A percentile compares a stretch with the other conserved stretches of the same genome.
phyloP scores from a whole-genome alignment of 2,888 invertebrate species.

The Nomada goodeniana region DNA sequence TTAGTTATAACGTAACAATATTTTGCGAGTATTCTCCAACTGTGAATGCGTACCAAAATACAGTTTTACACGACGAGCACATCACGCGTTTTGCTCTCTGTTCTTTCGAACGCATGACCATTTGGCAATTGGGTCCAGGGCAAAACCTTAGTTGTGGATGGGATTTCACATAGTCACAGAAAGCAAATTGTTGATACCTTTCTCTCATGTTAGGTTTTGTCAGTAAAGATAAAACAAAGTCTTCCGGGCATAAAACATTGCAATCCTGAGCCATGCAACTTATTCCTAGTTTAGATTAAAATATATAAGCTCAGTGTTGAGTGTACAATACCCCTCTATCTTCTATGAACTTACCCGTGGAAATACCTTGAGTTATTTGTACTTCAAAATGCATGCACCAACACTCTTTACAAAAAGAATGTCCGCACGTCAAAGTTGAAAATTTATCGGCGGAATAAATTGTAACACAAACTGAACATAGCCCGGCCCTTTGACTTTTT shows the following conservation, averaged over 20 bases:
- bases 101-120: conserved; percentile 94
- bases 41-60: conserved; percentile 90
- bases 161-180: conserved; percentile 97
- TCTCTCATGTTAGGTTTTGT: conserved; percentile 93
- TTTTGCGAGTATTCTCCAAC: not conserved
- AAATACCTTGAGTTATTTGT: conserved; percentile 95
- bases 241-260: conserved; percentile 97
- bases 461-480: conserved; percentile 93
- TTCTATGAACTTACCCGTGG: conserved; percentile 85
- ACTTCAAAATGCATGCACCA: conserved; percentile 99
- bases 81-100: conserved; percentile 93
- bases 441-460: conserved; percentile 89
- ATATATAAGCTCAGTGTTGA: not conserved
- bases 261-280: conserved; percentile 99
- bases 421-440: conserved; percentile 94
- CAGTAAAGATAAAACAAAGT: conserved; percentile 95
- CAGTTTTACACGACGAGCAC: conserved; percentile 94
- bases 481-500: conserved; percentile 80
- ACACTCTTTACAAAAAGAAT: conserved; percentile 97
- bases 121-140: conserved; percentile 97
- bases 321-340: not conserved
- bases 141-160: conserved; percentile 96
- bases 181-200: conserved; percentile 97
- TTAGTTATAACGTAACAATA: not conserved
- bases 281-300: conserved; percentile 88